phyloP scores from a whole-genome alignment of 2,888 invertebrate species.

The Nymphalis c-album region DNA sequence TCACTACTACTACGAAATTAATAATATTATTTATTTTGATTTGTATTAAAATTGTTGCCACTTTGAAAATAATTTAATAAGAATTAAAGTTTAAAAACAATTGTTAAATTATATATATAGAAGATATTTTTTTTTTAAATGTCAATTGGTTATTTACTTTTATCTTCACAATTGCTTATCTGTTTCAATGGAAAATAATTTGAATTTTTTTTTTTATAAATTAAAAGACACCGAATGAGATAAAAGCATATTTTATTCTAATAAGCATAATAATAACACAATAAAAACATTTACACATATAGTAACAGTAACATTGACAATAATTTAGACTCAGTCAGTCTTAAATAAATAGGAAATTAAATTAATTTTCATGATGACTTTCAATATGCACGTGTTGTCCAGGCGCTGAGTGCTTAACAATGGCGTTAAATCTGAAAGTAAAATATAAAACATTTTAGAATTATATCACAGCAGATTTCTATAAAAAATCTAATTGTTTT shows the following conservation, averaged over 20 bases:
- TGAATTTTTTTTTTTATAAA: too few relatives aligned
- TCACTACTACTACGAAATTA: too few relatives aligned
- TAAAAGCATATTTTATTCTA: constrained; percentile 10
- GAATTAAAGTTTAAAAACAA: too few relatives aligned
- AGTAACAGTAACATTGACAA: constrained; percentile 59
- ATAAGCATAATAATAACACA: constrained; percentile 44
- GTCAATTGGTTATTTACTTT: too few relatives aligned
- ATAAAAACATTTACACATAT: constrained; percentile 62
- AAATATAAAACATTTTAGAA: background rate
- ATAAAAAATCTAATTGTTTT: too few relatives aligned
- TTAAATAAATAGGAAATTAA: constrained; percentile 38
- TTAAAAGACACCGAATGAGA: background rate
- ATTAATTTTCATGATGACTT: constrained; percentile 57
- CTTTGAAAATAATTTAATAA: too few relatives aligned
- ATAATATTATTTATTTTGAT: too few relatives aligned
- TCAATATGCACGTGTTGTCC: constrained; percentile 67
- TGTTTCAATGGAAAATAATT: too few relatives aligned
- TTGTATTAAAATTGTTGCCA: too few relatives aligned
- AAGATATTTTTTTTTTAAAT: too few relatives aligned
- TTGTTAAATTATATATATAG: too few relatives aligned
- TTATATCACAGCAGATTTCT: background rate
- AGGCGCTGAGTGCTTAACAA: constrained; percentile 80
- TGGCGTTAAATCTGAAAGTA: constrained; percentile 77
- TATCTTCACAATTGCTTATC: too few relatives aligned
- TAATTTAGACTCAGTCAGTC: constrained; percentile 40